Evolutionary conservation across 2,113 vertebrate species (phyloP).

Genomic region (Dicentrarchus labrax): DNA sequence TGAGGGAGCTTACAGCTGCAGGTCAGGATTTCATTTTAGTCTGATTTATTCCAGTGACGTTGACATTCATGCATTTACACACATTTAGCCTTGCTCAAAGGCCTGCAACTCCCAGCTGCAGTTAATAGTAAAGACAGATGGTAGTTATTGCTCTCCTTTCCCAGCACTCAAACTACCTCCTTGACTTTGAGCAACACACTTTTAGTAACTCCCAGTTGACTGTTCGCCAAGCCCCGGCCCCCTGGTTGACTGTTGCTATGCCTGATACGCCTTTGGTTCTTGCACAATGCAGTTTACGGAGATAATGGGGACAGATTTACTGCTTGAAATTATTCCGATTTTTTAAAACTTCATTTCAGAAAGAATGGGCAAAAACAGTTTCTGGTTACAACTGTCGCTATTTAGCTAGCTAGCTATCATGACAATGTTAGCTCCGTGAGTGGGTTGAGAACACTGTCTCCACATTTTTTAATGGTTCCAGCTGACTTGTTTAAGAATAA

Average conservation of each 20-base stretch:
- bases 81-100: not conserved
- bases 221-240: not conserved
- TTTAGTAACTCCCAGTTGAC: not conserved
- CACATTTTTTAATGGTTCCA: not conserved
- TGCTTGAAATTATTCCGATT: not conserved
- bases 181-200: not conserved
- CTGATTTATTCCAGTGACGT: not conserved
- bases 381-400: not conserved
- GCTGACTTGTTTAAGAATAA: not conserved
- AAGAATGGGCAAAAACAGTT: not conserved
- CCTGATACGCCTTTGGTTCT: not conserved
- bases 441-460: not conserved
- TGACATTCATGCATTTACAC: constrained; percentile 4
- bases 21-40: not conserved
- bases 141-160: not conserved
- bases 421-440: not conserved
- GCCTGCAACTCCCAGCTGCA: not conserved
- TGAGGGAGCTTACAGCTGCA: not conserved
- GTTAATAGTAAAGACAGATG: not conserved
- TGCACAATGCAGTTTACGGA: not conserved
- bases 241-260: not conserved
- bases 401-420: not conserved
- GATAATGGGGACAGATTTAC: not conserved
- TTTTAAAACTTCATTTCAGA: not conserved
- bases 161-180: not conserved